Percentiles rank a stretch among this genome's conserved stretches.
These are phyloP conservation scores for Caenorhabditis briggsae DNA, from an alignment of 1,140 invertebrate species.

Conservation along the genomic window DNA sequence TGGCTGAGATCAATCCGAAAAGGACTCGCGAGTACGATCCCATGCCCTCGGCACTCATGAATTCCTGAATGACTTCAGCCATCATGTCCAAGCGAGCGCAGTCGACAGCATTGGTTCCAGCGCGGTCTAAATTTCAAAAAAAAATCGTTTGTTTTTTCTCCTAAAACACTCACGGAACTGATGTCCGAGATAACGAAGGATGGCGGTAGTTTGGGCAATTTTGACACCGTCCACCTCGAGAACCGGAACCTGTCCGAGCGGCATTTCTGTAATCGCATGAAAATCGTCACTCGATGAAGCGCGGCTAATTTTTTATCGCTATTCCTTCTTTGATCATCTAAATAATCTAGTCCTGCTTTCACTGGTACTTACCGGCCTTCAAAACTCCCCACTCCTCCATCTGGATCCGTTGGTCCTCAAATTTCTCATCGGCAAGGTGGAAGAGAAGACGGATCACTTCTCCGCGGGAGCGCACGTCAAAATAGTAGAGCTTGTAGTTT, in stretches of 20 bases:
- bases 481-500: constrained; percentile 38
- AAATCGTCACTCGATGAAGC: constrained; percentile 26
- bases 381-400: constrained; percentile 46
- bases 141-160: not conserved
- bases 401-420: constrained; percentile 12
- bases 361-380: not conserved
- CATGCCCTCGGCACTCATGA: constrained; percentile 1
- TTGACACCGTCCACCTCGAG: constrained; percentile 60
- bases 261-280: constrained; percentile 41
- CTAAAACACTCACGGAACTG: constrained; percentile 55
- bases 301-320: not conserved
- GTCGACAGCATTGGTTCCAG: constrained; percentile 36
- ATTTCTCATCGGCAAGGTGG: constrained; percentile 22
- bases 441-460: constrained; percentile 52
- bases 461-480: constrained; percentile 13
- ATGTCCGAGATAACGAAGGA: constrained; percentile 62
- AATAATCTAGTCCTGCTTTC: not conserved
- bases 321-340: not conserved
- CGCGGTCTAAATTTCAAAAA: constrained; percentile 17
- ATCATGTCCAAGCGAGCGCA: constrained; percentile 54
- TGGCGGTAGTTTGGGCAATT: constrained; percentile 58
- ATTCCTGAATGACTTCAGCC: constrained; percentile 44
- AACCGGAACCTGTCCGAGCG: constrained; percentile 60
- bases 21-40: constrained; percentile 55
- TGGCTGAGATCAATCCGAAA: constrained; percentile 61